Conservation (phyloP, 2,113 vertebrate genomes). For the Stigmatopora argus region DNA sequence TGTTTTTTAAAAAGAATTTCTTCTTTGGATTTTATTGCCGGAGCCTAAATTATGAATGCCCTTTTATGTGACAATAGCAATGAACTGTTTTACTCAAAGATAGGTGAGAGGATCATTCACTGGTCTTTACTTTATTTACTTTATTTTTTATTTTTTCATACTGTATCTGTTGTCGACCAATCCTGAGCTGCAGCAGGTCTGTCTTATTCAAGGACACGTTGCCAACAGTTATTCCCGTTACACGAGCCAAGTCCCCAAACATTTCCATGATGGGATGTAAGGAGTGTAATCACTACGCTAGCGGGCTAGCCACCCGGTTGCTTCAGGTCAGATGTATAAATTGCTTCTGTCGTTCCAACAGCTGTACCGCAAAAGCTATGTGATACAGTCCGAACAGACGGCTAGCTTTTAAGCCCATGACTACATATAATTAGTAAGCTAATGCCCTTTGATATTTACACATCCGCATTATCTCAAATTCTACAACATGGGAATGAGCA, state of each 20-base stretch:
- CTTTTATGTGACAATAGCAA: neutral
- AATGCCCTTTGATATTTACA: conserved; percentile 41
- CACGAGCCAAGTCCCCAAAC: conserved; percentile 15
- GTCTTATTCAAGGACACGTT: conserved; percentile 24
- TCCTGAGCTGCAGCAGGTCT: neutral
- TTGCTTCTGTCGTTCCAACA: conserved; percentile 23
- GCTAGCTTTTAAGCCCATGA: conserved; percentile 37
- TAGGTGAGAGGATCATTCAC: too few relatives aligned
- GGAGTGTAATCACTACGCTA: conserved; percentile 13
- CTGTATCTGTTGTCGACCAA: neutral
- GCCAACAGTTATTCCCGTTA: conserved; percentile 18
- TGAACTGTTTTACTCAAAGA: neutral
- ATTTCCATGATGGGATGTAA: conserved; percentile 13
- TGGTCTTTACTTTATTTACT: too few relatives aligned
- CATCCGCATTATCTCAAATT: conserved; percentile 27
- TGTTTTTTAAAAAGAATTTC: neutral
- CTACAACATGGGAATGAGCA: conserved; percentile 29
- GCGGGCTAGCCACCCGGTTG: conserved; percentile 2
- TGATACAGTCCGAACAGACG: neutral
- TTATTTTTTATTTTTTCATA: neutral
- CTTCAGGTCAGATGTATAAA: conserved; percentile 26
- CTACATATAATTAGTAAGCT: conserved; percentile 41
- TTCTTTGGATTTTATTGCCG: neutral
- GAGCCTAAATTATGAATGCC: neutral
- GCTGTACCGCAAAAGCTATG: conserved; percentile 8